Evolutionary conservation across 2,888 invertebrate genomes (phyloP).

Genomic region (Mythimna ferrago): DNA sequence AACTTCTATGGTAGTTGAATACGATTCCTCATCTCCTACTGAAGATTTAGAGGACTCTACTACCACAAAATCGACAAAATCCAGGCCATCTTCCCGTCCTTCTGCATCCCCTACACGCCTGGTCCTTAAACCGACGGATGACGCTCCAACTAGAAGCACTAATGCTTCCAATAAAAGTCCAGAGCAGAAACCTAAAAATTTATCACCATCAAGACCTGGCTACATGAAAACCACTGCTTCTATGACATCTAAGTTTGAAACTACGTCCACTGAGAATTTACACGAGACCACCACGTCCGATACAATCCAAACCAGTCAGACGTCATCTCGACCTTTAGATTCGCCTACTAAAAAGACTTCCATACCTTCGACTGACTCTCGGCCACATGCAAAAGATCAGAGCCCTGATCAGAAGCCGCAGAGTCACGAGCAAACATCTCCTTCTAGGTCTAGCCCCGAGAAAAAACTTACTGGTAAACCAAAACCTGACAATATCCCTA

Average conservation of each 20-base stretch:
- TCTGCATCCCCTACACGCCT: constrained; percentile 35
- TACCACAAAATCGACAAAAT: constrained; percentile 14
- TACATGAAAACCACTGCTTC: constrained; percentile 52
- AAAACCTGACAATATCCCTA: constrained; percentile 26
- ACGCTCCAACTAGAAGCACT: not conserved
- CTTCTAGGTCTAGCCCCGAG: constrained; percentile 32
- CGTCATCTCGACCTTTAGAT: constrained; percentile 26
- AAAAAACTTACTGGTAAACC: constrained; percentile 20
- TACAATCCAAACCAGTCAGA: constrained; percentile 23
- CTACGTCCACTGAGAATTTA: constrained; percentile 41
- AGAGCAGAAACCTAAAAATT: constrained; percentile 38
- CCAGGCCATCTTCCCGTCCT: constrained; percentile 1
- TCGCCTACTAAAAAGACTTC: constrained; percentile 39
- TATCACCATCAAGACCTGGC: constrained; percentile 35
- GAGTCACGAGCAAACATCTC: constrained; percentile 11
- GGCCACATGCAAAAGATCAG: constrained; percentile 10
- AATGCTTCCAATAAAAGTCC: constrained; percentile 30
- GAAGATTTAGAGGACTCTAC: constrained; percentile 45
- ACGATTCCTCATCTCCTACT: constrained; percentile 46
- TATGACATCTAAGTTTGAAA: constrained; percentile 46
- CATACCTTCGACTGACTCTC: constrained; percentile 31
- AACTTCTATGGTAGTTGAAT: constrained; percentile 55
- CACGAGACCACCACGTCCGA: constrained; percentile 27
- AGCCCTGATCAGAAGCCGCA: constrained; percentile 24
- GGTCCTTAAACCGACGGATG: not conserved